Evolutionary conservation across 2,113 vertebrate genomes (phyloP), one percentile per base, ranked within the genome.

Genomic region (Myotis davidii): DNA sequence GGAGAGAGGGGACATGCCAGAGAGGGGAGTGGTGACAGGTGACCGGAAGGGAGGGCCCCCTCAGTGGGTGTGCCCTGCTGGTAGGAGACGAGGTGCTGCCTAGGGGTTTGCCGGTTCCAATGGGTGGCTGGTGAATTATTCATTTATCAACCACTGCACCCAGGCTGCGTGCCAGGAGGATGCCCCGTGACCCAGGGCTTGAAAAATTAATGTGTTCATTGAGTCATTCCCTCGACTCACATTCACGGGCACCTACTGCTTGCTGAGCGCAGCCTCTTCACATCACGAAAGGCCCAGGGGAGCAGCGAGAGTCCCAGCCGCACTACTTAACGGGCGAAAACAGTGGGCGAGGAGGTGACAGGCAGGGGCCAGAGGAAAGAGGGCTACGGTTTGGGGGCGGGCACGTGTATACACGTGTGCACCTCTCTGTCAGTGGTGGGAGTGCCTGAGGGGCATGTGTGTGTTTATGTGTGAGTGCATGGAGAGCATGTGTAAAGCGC

Each of bases 171-270:
- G 82, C 89, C 91, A 95, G 91, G 73, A 90, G 67, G 54, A 77
- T 39, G 73, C 77, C 91, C 67, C 52, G 77, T 93, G 92, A 89
- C 95, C 91, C 54, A 61, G 90, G 32, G 69, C 56, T 95, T 93
- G 91, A 77, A 93, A 92, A 88, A 83, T 91, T 78, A 42, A 95
- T 39, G 83, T 76, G 83, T 50, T 91, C 74, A 59, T 91, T 83
- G 67, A 97, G 90, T 94, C 94, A 74, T 69, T 97, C 94, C 86
- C 86, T 89, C 0, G 61, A 91, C 65, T 95, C 83, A 78, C 78
- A 94, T 77, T 90, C 77, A 21, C 65, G 39, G 76, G 48, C 29
- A 84, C 65, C 91, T 79, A 82, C 52, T 85, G 67, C 87, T 96
- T 61, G 69, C 25, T 85, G 73, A 89, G 67, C n/a, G n/a, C 27